A percentile compares a stretch with the other conserved stretches of the same genome.
Evolutionary conservation across 53 echinoderm and acorn worm species (phyloP).

Genomic region (Henricia sp.): DNA sequence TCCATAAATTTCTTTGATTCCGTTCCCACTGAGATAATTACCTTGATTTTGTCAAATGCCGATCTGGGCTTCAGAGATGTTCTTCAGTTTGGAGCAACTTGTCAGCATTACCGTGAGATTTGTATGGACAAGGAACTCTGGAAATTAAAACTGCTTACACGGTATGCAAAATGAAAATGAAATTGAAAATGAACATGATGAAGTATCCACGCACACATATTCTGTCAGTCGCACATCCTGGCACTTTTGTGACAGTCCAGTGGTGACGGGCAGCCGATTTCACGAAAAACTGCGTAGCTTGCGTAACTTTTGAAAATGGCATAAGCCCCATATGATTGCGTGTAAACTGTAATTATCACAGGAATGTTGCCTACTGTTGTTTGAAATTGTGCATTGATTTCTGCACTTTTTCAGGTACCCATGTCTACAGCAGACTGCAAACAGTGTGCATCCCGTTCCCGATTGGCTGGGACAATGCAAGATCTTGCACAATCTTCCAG

Average conservation of each 20-base stretch:
- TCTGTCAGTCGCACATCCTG: too few relatives aligned
- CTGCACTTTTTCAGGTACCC: constrained; percentile 12
- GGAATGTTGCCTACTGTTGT: too few relatives aligned
- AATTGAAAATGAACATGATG: too few relatives aligned
- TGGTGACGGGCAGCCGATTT: too few relatives aligned
- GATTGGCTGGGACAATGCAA: constrained; percentile 51
- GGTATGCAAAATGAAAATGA: too few relatives aligned
- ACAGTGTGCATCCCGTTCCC: neutral
- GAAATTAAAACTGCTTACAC: constrained; percentile 50
- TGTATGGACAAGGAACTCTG: constrained; percentile 53
- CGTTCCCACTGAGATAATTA: constrained; percentile 50
- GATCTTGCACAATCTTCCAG: constrained; percentile 1
- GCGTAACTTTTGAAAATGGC: too few relatives aligned
- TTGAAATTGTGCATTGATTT: neutral
- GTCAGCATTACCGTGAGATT: constrained; percentile 51
- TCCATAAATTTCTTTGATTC: constrained; percentile 26
- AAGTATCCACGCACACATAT: too few relatives aligned
- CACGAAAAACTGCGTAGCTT: too few relatives aligned
- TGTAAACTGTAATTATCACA: too few relatives aligned
- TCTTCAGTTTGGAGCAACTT: constrained; percentile 50
- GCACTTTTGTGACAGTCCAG: too few relatives aligned
- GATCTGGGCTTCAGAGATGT: constrained; percentile 43
- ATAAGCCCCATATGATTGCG: too few relatives aligned
- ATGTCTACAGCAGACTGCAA: neutral
- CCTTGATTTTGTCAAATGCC: constrained; percentile 12